Conservation (phyloP, 1,140 invertebrate genomes). For the Drosophila malerkotliana region DNA sequence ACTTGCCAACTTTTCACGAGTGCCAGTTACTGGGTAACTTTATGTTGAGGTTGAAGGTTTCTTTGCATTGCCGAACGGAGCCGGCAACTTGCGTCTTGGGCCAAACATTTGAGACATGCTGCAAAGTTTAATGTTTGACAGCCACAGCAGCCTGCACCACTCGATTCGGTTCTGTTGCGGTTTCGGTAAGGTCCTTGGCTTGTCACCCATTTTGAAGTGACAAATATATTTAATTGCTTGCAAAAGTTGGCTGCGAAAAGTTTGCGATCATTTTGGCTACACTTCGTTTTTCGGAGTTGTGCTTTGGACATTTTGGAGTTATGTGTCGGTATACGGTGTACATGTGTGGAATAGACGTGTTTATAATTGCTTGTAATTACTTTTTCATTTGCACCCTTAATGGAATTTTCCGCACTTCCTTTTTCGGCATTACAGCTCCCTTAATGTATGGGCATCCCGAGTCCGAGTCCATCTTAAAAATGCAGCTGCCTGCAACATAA, state of each 20-base stretch:
- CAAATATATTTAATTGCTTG: constrained; percentile 80
- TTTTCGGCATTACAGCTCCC: constrained; percentile 1
- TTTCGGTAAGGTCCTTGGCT: constrained; percentile 56
- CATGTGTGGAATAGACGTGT: constrained; percentile 57
- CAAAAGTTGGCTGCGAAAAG: constrained; percentile 65
- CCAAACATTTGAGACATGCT: constrained; percentile 56
- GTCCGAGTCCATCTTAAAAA: constrained; percentile 22
- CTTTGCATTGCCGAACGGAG: constrained; percentile 59
- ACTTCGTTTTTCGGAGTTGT: constrained; percentile 11
- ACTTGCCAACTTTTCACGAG: constrained; percentile 53
- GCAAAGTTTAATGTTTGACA: constrained; percentile 77
- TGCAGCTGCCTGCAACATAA: constrained; percentile 36
- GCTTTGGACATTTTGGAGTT: constrained; percentile 7
- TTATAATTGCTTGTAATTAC: constrained; percentile 70
- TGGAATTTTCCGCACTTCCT: constrained; percentile 27
- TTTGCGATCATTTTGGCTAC: constrained; percentile 47
- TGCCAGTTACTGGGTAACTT: constrained; percentile 60
- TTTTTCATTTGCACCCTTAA: constrained; percentile 60
- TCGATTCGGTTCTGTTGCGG: constrained; percentile 41
- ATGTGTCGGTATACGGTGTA: background rate
- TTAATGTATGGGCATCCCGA: constrained; percentile 4
- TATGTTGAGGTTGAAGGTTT: constrained; percentile 48
- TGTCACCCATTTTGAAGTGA: constrained; percentile 75
- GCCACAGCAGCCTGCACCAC: constrained; percentile 46
- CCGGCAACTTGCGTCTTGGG: constrained; percentile 36